Base-by-base conservation (phyloP, 2,888 invertebrate species). In the Neoascia interrupta region DNA sequence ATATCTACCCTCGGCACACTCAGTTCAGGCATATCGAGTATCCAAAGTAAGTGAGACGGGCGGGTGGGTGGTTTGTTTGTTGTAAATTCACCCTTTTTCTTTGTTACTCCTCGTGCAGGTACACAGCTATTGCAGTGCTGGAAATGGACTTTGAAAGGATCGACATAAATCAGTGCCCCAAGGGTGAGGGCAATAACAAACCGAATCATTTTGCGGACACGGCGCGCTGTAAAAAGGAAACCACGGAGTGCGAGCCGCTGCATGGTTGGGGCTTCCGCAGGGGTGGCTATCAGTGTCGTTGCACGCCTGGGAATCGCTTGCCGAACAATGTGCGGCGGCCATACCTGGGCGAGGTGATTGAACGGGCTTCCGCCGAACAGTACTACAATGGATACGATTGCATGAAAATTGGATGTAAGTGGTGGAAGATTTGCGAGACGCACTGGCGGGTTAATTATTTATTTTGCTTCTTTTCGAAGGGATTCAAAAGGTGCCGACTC, bases 141-240 rank as follows among this genome's bases (percentile, higher is more conserved):
- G 98, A 98, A 91, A 94, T 98, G 92, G 98, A 99, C 87, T 97
- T 96, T 88, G 97, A 98, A 83, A 91, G 97, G 85, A 95, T 99
- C 87, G 98, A 99, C 86, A 97, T 99, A 88, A 99, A 99, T 90
- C 98, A 98, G 85, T 99, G 98, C 91, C 97, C 98, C 0, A 90
- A 90, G 76, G 95, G 97, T 64, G 91, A 93, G 83, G 98, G 98
- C 43, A 98, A 98, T 86, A 93, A 92, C 82, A 93, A 93, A 26
- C 95, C 96, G 0, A 98, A 98, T 90, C 91, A 92, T 85, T 98
- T 97, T 90, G 94, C 93, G 1, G 94, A 95, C 81, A 97, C 97
- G 0, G 95, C 97, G 0, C 90, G 96, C 70, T 99, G 98, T 90
- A 97, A 97, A 90, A 92, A 92, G 82, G 94, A 95, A 85, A 96